Conservation (phyloP, 37 sponge, comb jelly and placozoan species). For the Lycopodina hypogea region DNA sequence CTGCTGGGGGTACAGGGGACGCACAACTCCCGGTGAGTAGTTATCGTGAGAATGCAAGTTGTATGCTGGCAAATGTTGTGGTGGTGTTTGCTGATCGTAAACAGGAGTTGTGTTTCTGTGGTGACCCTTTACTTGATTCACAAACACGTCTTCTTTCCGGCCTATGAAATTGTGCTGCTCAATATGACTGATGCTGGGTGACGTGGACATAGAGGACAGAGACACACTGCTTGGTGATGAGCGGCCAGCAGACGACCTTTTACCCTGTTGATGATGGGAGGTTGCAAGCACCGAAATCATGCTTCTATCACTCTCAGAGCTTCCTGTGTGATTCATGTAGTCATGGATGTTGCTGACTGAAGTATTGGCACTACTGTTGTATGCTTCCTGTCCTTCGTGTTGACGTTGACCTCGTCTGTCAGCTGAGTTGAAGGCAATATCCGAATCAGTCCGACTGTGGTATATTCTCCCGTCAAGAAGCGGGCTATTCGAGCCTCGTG, state of each 20-base stretch:
- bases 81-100: background rate
- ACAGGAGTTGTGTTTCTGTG: background rate
- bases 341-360: too few relatives aligned
- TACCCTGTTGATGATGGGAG: background rate
- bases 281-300: background rate
- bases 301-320: too few relatives aligned
- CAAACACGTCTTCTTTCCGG: background rate
- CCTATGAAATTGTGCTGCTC: background rate
- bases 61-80: background rate
- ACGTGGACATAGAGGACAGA: background rate
- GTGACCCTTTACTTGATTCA: background rate
- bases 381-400: constrained; percentile 8
- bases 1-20: background rate
- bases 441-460: background rate
- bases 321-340: background rate
- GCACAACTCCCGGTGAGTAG: background rate
- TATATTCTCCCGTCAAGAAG: background rate
- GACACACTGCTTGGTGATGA: background rate
- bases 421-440: constrained; percentile 10
- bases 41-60: background rate
- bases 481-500: background rate
- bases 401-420: constrained; percentile 5
- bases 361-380: background rate
- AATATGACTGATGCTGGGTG: background rate
- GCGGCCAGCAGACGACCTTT: background rate